Evolutionary conservation across 2,797 vertebrate genomes (phyloP).

Genomic region (Gymnodraco acuticeps): DNA sequence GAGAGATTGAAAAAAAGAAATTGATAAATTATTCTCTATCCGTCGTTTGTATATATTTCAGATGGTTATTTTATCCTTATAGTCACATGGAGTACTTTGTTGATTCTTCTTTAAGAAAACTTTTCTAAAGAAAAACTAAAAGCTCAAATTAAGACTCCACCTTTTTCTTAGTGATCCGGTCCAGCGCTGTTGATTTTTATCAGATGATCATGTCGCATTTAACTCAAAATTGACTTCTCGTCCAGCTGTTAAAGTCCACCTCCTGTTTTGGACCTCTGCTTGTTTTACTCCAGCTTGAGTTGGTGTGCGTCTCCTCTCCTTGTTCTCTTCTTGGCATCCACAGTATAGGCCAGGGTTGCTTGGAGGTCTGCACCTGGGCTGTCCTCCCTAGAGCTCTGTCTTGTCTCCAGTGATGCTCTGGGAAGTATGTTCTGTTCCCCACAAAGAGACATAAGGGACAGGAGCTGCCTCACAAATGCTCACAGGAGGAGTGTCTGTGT

Average conservation of each 20-base stretch:
- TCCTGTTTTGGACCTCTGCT: conserved; percentile 58
- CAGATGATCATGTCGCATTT: conserved; percentile 54
- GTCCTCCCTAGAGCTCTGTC: conserved; percentile 73
- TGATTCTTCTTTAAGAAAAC: conserved; percentile 61
- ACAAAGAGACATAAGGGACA: conserved; percentile 87
- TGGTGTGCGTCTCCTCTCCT: conserved; percentile 48
- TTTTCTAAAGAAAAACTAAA: conserved; percentile 72
- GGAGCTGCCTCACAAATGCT: conserved; percentile 85
- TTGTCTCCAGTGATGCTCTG: conserved; percentile 78
- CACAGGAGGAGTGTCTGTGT: conserved; percentile 85
- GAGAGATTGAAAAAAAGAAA: conserved; percentile 54
- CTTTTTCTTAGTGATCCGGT: conserved; percentile 68
- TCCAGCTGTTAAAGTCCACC: conserved; percentile 70
- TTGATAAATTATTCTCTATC: conserved; percentile 51
- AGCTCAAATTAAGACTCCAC: conserved; percentile 72
- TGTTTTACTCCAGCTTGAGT: conserved; percentile 65
- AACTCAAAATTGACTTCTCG: conserved; percentile 70
- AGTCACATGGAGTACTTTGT: conserved; percentile 46
- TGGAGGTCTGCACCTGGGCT: conserved; percentile 60
- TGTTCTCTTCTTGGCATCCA: conserved; percentile 54
- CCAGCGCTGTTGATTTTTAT: conserved; percentile 59
- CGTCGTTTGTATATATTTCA: conserved; percentile 43
- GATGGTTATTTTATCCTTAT: conserved; percentile 44
- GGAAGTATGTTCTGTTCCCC: conserved; percentile 81
- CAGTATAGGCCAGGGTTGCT: conserved; percentile 54